Evolutionary conservation across 35 echinoderm and acorn worm genomes (phyloP).

Genomic region (Hemicentrotus pulcherrimus): DNA sequence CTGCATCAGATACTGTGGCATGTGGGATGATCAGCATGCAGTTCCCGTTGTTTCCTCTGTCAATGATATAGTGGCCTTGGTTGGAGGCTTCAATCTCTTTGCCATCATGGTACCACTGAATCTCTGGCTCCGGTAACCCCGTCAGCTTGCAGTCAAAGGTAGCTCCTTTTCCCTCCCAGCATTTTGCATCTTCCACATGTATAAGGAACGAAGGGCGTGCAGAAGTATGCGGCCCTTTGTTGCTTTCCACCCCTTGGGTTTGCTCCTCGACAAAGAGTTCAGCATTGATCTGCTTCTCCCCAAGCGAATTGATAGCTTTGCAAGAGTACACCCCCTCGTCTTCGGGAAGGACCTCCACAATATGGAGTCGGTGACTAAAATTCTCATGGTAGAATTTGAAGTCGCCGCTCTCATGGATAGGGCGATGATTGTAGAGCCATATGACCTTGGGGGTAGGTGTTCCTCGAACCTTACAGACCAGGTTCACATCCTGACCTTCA

Average conservation of each 20-base stretch:
- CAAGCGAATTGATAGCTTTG: constrained; percentile 59
- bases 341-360: constrained; percentile 72
- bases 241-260: background rate
- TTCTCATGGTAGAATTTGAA: constrained; percentile 65
- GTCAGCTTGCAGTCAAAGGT: constrained; percentile 85
- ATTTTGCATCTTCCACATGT: constrained; percentile 60
- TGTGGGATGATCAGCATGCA: constrained; percentile 69
- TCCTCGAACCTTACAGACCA: constrained; percentile 57
- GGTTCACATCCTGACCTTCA: constrained; percentile 70
- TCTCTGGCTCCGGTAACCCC: constrained; percentile 84
- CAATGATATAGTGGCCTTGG: constrained; percentile 56
- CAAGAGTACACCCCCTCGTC: constrained; percentile 80
- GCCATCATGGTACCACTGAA: constrained; percentile 83
- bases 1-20: constrained; percentile 50
- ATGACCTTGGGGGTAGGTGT: constrained; percentile 60
- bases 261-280: constrained; percentile 73
- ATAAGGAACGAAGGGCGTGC: constrained; percentile 59
- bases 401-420: constrained; percentile 60
- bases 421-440: constrained; percentile 64
- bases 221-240: constrained; percentile 38
- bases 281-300: constrained; percentile 62
- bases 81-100: constrained; percentile 44
- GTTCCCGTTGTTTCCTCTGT: constrained; percentile 52
- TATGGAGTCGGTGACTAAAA: constrained; percentile 56
- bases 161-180: constrained; percentile 60